Conservation (phyloP, 2,797 vertebrate species). For the Rallus crepitans region DNA sequence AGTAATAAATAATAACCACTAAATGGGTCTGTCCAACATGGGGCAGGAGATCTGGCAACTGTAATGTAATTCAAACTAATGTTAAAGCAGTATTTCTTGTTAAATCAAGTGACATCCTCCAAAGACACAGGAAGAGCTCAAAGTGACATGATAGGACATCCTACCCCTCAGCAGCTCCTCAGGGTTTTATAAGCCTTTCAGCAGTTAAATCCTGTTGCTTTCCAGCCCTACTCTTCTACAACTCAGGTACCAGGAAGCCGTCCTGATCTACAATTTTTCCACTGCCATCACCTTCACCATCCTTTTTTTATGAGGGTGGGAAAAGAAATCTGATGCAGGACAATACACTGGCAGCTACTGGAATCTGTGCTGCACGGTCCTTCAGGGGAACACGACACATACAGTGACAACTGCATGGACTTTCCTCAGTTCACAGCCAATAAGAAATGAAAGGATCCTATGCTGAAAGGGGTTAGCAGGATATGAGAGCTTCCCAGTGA, state of each 20-base stretch:
- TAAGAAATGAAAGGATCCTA: background rate
- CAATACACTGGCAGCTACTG: background rate
- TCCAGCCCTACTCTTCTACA: background rate
- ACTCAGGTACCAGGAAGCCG: background rate
- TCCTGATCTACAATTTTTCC: background rate
- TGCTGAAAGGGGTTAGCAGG: background rate
- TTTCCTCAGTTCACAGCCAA: background rate
- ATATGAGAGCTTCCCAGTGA: background rate
- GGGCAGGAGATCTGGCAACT: background rate
- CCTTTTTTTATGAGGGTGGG: background rate
- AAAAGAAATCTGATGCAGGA: background rate
- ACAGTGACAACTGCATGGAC: background rate
- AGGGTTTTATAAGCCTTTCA: background rate
- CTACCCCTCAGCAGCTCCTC: background rate
- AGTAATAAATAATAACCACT: slow-evolving; percentile 24
- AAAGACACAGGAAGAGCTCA: background rate
- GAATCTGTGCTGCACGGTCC: background rate
- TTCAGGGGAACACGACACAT: background rate
- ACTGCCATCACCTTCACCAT: background rate
- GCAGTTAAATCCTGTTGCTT: background rate
- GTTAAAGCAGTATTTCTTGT: background rate
- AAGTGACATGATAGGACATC: background rate
- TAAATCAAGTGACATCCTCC: background rate
- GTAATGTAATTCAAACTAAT: background rate
- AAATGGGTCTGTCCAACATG: background rate